Conservation (phyloP, 2,113 vertebrate species). For the Ellobius talpinus region DNA sequence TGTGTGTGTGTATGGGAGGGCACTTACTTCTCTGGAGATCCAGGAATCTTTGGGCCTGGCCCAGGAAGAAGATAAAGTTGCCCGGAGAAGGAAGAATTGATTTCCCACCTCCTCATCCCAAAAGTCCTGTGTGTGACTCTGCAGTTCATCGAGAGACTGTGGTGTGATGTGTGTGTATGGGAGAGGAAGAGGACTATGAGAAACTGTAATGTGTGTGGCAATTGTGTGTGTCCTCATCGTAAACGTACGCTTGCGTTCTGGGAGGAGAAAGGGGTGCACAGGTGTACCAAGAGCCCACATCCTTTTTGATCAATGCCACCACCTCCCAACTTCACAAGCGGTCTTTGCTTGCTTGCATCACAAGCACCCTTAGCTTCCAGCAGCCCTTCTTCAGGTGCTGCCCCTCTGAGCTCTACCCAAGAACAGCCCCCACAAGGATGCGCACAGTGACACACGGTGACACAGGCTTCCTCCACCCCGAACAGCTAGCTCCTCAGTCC, state of each 20-base stretch:
- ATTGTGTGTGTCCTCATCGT: not conserved
- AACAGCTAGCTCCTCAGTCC: constrained; percentile 48
- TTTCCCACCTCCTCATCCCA: not conserved
- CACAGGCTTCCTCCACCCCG: constrained; percentile 52
- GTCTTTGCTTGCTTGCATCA: not conserved
- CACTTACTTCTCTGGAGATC: not conserved
- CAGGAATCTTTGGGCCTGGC: not conserved
- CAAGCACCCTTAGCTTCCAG: not conserved
- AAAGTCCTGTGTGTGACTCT: not conserved
- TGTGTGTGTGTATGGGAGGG: not conserved
- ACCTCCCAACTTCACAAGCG: not conserved
- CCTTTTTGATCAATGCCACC: not conserved
- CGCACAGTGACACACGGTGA: constrained; percentile 21
- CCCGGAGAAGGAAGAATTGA: not conserved
- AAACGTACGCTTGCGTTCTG: not conserved
- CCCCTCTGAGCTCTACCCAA: not conserved
- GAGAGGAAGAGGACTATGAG: not conserved
- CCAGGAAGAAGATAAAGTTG: not conserved
- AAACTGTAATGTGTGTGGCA: not conserved
- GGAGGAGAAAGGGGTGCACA: not conserved
- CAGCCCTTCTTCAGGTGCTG: not conserved
- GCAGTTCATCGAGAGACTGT: not conserved
- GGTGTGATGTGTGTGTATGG: not conserved
- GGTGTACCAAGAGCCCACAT: not conserved
- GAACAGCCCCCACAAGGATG: constrained; percentile 10